Conservation (phyloP, 2,888 invertebrate species). For the Ypsolopha scabrella region DNA sequence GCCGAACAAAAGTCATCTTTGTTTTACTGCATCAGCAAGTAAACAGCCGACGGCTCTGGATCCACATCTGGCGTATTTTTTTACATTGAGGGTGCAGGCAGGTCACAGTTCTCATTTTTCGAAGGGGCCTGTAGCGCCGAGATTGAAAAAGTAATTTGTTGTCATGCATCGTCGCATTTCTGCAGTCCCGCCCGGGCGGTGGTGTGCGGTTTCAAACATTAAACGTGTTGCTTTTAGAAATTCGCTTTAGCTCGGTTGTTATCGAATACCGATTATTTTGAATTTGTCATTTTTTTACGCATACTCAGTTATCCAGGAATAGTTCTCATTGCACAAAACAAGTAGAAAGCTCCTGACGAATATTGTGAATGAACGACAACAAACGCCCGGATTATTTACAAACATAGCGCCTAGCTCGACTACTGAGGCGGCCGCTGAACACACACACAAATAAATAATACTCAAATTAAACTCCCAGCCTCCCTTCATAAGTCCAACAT, state of each 20-base stretch:
- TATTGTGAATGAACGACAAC: constrained; percentile 45
- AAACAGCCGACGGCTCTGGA: constrained; percentile 32
- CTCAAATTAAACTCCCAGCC: constrained; percentile 32
- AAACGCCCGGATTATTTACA: constrained; percentile 53
- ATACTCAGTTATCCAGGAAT: neutral
- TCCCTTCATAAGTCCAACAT: neutral
- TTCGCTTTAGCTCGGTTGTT: neutral
- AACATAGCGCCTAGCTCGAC: constrained; percentile 46
- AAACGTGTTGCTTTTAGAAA: neutral
- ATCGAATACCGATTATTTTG: neutral
- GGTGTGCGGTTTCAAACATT: neutral
- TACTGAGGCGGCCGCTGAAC: constrained; percentile 33
- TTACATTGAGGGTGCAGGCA: constrained; percentile 35
- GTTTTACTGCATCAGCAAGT: constrained; percentile 61
- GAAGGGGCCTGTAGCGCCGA: constrained; percentile 25
- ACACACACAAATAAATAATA: constrained; percentile 29
- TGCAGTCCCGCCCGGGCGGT: neutral
- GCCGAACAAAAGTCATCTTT: constrained; percentile 41
- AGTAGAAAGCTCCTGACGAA: constrained; percentile 13
- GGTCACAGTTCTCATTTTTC: constrained; percentile 41
- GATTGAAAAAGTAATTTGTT: constrained; percentile 36
- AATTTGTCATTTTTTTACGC: neutral
- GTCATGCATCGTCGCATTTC: constrained; percentile 18
- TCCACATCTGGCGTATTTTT: constrained; percentile 61
- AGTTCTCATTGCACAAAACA: neutral